Evolutionary conservation across 2,113 vertebrate species (phyloP), one percentile per base, ranked within the genome.

Genomic region (Typhlomys cinereus): DNA sequence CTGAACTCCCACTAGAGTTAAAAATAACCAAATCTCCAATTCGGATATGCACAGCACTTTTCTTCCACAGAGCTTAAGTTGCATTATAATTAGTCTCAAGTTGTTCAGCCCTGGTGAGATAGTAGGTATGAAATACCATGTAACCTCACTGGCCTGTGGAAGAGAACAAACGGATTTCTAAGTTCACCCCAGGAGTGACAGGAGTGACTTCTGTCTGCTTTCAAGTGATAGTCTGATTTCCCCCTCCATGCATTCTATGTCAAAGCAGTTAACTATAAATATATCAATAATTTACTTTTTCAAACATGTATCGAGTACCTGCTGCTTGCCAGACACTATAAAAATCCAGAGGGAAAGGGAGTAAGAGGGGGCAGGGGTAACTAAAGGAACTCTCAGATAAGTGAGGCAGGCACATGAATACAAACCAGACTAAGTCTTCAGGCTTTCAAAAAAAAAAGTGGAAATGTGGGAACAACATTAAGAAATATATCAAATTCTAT

Each of bases 11-110:
- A 94, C 95, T 80, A 50, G 29, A 93, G 75, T 93, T 96, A 95
- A 96, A 95, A 96, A 95, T 95, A 94, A 94, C 79, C 64, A 52
- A 75, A 96, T 95, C 95, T 95, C 94, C 93, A 92, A 93, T 93
- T 93, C 88, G 93, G 88, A 94, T 93, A 44, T 46, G n/a, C 82
- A 79, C 29, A 62, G 61, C 79, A 88, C 74, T 96, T 88, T 85
- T 74, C 75, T 95, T 92, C 85, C 85, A 62, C 85, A 36, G 41
- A 93, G 78, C 23, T 94, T 80, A 83, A 81, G 83, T 67, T 85
- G 36, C 78, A 94, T 93, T 71, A 73, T 82, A 93, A 88, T 76
- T 71, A 85, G 80, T 67, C 41, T 96, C 50, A 44, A 88, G 21
- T 64, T 82, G 79, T 52, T 46, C 88, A 83, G 71, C 70, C 70